Evolutionary conservation across 2,797 vertebrate species (phyloP).

Genomic region (Artibeus lituratus): DNA sequence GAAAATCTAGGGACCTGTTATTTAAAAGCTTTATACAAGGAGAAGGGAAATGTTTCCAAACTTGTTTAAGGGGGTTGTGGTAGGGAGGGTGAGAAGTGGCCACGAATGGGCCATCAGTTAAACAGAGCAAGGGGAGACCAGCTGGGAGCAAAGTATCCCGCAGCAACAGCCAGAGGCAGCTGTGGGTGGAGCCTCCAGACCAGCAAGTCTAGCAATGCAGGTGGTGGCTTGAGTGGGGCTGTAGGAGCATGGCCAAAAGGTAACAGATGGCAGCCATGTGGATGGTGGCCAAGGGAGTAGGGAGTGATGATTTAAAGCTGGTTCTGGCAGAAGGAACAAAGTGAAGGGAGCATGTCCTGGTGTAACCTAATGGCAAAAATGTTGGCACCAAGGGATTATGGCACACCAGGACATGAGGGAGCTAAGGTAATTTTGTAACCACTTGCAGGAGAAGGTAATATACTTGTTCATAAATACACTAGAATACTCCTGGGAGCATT

Average conservation of each 20-base stretch:
- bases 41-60: background rate
- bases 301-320: background rate
- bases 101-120: background rate
- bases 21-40: background rate
- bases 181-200: accelerated
- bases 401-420: background rate
- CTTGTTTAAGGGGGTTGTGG: background rate
- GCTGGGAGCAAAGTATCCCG: background rate
- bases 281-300: background rate
- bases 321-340: background rate
- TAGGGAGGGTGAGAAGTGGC: accelerated
- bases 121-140: background rate
- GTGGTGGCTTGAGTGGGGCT: background rate
- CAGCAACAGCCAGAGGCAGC: background rate
- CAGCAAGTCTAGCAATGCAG: background rate
- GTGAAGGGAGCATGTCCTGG: background rate
- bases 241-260: no score
- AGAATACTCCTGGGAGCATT: background rate
- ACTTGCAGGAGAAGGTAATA: background rate
- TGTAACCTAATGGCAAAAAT: background rate
- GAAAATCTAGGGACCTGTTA: background rate
- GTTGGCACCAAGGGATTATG: background rate
- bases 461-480: background rate
- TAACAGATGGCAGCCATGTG: background rate
- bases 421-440: background rate